phyloP scores from a whole-genome alignment of 2,113 vertebrate genomes.

The Varanus salvator region DNA sequence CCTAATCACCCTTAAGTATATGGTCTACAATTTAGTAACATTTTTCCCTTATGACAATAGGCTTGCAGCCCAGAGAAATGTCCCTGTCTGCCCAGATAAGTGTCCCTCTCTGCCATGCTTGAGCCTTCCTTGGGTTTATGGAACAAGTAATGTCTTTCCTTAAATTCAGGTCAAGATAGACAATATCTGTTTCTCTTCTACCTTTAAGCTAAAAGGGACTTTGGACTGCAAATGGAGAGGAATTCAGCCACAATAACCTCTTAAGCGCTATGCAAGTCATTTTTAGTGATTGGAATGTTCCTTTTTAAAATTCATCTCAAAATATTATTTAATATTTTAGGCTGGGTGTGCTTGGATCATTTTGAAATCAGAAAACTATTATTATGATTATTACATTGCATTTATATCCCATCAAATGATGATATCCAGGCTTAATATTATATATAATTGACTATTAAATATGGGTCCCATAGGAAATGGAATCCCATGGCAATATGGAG shows the following conservation, averaged over 20 bases:
- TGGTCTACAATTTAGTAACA: background rate
- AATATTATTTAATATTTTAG: background rate
- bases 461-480: conserved; percentile 7
- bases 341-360: background rate
- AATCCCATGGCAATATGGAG: conserved; percentile 55
- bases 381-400: too few species aligned
- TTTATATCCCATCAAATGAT: too few species aligned
- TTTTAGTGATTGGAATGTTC: conserved; percentile 53
- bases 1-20: background rate
- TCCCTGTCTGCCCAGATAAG: background rate
- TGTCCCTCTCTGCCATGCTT: background rate
- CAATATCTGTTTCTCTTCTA: background rate
- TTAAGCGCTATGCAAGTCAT: background rate
- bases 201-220: background rate
- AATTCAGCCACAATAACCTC: background rate
- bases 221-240: conserved; percentile 15
- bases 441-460: background rate
- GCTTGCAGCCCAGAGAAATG: background rate
- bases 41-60: background rate
- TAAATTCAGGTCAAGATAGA: background rate
- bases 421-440: background rate
- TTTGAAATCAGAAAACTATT: background rate
- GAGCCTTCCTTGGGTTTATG: background rate
- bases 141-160: background rate
- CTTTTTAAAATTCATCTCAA: conserved; percentile 18